Base-by-base conservation (phyloP, 92 coral and sea anemone species). In the Porites divaricata region DNA sequence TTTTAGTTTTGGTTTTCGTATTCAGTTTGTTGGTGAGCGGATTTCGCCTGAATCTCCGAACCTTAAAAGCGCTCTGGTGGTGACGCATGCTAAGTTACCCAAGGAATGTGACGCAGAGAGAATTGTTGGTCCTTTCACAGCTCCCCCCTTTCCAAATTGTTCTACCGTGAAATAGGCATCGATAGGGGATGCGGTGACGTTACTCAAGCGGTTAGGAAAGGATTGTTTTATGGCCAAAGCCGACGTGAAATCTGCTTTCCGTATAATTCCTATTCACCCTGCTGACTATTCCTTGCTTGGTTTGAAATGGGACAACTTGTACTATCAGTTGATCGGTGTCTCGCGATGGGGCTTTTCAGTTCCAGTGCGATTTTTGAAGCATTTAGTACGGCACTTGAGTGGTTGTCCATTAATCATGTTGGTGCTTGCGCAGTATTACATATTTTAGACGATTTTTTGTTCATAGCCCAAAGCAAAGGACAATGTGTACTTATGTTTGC, bases 391-490 rank as follows among this genome's bases (percentile, higher is more conserved):
- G 77, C 78, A 2, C 59, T 76, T 19, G 77, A 85, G 11, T 85
- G 89, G 89, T 6, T 85, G 23, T 17, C 83, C 21, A 17, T 67
- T 3, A n/a, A 25, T 9, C 67, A 2, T 54, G 51, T 75, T 13
- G 83, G 76, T 8, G 75, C 75, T 52, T n/a, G n/a, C 19, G 28
- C 48, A 1, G 56, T 76, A 14, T 28, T 90, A 14, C 88, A 87
- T 74, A 71, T 87, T 26, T 75, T 87, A 70, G 93, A 90, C 61
- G 79, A 90, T 78, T 90, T 87, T 77, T 63, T 90, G 21, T 61
- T 87, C 53, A 73, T 82, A 45, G 78, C 93, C 12, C 71, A 19
- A 6, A 67, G 75, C 75, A 17, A 59, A 22, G 80, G 16, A 4
- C 65, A 76, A 48, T 78, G 50, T 67, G 78, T 24, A 15, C 68